Evolutionary conservation across 2,797 vertebrate genomes (phyloP).

Genomic region (Liasis olivaceus): DNA sequence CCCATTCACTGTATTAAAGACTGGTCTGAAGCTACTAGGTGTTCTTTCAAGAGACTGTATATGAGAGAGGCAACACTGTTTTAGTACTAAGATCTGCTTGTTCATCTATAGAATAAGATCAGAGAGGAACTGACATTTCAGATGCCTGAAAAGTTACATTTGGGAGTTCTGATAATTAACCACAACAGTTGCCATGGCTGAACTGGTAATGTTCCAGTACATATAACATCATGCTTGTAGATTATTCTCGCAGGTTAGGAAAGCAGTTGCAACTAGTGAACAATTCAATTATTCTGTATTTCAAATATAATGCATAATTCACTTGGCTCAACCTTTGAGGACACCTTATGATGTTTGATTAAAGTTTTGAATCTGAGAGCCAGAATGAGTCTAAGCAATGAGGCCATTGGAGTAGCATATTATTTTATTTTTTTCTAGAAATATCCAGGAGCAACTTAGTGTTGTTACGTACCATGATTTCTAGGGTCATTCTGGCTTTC

Average conservation of each 20-base stretch:
- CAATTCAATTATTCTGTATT: slow-evolving; percentile 1
- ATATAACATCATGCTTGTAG: neutral
- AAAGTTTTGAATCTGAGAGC: neutral
- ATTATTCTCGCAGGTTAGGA: neutral
- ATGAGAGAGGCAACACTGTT: neutral
- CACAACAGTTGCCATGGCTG: neutral
- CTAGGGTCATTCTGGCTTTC: neutral
- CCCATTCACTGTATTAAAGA: neutral
- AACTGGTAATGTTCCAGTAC: neutral
- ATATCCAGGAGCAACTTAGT: neutral
- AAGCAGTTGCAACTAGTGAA: neutral
- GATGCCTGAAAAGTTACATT: neutral
- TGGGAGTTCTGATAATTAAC: neutral
- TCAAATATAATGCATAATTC: neutral
- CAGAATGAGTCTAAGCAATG: neutral
- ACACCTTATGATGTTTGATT: neutral
- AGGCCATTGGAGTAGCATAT: neutral
- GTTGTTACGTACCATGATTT: neutral
- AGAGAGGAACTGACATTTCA: neutral
- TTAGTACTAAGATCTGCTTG: neutral
- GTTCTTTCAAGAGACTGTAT: neutral
- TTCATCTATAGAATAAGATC: neutral
- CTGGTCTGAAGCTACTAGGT: neutral
- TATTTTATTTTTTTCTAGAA: neutral
- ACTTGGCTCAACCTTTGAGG: neutral